Percentiles rank a stretch among this genome's conserved stretches.
phyloP scores from a whole-genome alignment of 2,888 invertebrate species.

The Sipunculus nudus region DNA sequence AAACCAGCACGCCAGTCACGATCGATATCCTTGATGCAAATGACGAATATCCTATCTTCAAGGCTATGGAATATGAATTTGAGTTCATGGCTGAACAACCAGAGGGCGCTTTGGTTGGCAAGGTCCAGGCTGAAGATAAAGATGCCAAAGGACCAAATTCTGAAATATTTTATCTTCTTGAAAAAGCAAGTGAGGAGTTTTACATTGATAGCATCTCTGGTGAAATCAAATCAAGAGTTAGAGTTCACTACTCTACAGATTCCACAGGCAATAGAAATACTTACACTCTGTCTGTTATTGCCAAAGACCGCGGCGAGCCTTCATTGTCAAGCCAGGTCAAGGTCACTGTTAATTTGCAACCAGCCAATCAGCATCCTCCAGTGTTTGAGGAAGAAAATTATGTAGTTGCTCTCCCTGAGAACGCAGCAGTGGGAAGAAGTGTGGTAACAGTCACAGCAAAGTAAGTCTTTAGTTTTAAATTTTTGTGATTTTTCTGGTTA shows the following conservation, averaged over 20 bases:
- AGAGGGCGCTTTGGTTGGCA: slow-evolving; percentile 48
- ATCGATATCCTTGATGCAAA: slow-evolving; percentile 81
- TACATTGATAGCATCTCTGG: slow-evolving; percentile 88
- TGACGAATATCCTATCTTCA: slow-evolving; percentile 93
- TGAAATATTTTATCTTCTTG: slow-evolving; percentile 54
- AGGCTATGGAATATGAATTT: slow-evolving; percentile 43
- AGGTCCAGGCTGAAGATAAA: slow-evolving; percentile 50
- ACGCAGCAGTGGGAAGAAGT: slow-evolving; percentile 76
- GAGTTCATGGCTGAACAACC: slow-evolving; percentile 49
- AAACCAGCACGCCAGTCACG: slow-evolving; percentile 45
- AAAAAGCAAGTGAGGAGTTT: slow-evolving; percentile 75
- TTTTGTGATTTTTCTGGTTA: not conserved
- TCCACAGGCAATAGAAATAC: slow-evolving; percentile 43
- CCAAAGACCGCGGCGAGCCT: slow-evolving; percentile 94
- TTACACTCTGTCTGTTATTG: slow-evolving; percentile 73
- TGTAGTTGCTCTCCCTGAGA: slow-evolving; percentile 70
- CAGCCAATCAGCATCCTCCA: slow-evolving; percentile 92
- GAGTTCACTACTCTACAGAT: slow-evolving; percentile 54
- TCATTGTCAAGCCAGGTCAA: slow-evolving; percentile 89
- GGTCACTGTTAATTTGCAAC: slow-evolving; percentile 87
- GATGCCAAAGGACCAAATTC: slow-evolving; percentile 54
- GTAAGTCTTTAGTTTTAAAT: slow-evolving; percentile 24
- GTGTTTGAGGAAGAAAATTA: slow-evolving; percentile 75
- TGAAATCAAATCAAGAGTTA: slow-evolving; percentile 85
- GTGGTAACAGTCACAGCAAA: slow-evolving; percentile 73